Conservation (phyloP, 2,797 vertebrate species). For the Fistularia tabacaria region DNA sequence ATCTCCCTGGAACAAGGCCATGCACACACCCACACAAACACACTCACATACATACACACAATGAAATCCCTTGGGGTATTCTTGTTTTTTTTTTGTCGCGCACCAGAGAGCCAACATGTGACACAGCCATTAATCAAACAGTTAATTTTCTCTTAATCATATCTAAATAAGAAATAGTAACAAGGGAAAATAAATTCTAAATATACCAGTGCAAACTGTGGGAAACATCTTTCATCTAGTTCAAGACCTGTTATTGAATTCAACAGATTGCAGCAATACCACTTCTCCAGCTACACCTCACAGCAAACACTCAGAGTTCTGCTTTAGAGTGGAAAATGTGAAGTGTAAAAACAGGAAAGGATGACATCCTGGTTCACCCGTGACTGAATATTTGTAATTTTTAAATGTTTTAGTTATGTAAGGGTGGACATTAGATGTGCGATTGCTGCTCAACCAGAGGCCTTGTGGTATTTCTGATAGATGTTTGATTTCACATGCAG, state of each 20-base stretch:
- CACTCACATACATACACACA: not conserved
- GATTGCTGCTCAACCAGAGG: too few species aligned
- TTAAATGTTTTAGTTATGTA: too few species aligned
- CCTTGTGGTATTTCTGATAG: too few species aligned
- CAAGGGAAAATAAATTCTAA: not conserved
- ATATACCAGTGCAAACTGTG: not conserved
- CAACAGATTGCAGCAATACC: constrained; percentile 7
- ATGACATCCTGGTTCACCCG: too few species aligned
- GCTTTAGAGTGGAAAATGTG: too few species aligned
- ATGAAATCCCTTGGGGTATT: constrained; percentile 9
- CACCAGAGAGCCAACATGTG: constrained; percentile 38
- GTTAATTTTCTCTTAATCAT: constrained; percentile 19
- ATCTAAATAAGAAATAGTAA: constrained; percentile 14
- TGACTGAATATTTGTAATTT: too few species aligned
- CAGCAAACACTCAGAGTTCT: not conserved
- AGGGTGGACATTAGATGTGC: too few species aligned
- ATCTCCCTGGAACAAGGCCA: constrained; percentile 39
- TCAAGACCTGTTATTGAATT: constrained; percentile 4
- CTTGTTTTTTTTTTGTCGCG: constrained; percentile 33
- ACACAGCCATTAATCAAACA: constrained; percentile 39
- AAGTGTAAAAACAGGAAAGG: too few species aligned
- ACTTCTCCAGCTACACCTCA: not conserved
- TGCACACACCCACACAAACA: constrained; percentile 20
- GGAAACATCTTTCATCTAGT: constrained; percentile 1
- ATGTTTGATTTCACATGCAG: too few species aligned